phyloP scores from a whole-genome alignment of 2,888 invertebrate species.

The Rugalucina vietnamica region DNA sequence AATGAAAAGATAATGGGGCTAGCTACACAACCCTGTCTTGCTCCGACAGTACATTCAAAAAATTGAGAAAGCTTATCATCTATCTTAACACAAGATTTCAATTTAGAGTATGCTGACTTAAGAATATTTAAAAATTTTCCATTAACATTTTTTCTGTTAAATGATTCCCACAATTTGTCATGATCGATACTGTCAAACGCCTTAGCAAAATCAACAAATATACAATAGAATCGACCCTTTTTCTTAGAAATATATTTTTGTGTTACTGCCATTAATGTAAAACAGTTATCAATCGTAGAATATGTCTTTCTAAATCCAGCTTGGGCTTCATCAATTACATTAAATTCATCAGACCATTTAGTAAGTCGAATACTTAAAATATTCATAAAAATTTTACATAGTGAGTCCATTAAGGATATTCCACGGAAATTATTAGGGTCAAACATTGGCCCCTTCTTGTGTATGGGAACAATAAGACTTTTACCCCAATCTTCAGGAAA shows the following conservation, averaged over 20 bases:
- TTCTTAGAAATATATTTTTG: background rate
- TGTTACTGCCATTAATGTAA: background rate
- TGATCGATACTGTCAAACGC: background rate
- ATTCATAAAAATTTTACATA: background rate
- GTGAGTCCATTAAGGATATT: background rate
- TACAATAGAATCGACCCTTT: background rate
- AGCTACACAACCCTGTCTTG: conserved; percentile 5
- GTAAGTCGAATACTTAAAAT: background rate
- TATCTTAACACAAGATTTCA: background rate
- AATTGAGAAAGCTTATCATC: background rate
- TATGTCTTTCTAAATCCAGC: background rate
- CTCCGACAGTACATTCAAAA: conserved; percentile 4
- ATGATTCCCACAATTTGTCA: background rate
- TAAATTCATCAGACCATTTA: background rate
- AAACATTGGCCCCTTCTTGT: background rate
- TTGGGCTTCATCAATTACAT: background rate
- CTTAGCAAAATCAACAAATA: background rate
- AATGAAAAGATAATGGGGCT: background rate
- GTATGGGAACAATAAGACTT: background rate
- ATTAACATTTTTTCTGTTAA: background rate
- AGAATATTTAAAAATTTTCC: background rate
- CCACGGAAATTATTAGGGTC: background rate
- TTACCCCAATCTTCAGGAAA: conserved; percentile 9
- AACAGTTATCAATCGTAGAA: background rate
- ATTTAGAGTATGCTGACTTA: background rate